Evolutionary conservation across 2,113 vertebrate species (phyloP), one percentile per base, ranked within the genome.

Genomic region (Ramphastos sulfuratus): DNA sequence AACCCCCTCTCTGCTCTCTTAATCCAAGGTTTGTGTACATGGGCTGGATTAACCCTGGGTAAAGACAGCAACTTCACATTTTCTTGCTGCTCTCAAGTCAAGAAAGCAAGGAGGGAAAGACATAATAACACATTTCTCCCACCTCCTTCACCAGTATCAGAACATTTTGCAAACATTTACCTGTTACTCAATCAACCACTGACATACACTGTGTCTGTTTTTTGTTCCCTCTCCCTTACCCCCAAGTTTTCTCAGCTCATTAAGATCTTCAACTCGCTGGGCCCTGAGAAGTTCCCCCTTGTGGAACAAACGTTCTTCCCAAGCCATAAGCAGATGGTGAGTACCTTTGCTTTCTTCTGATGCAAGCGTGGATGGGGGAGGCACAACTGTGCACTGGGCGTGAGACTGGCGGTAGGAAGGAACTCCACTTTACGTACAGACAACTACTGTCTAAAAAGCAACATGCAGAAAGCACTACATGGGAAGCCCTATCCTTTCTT

Each of bases 201-300:
- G 82, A 94, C 16, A 76, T 60, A 14, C 15, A 35, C 50, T 74
- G 16, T 93, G 8, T 94, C 77, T 83, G 73, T 89, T 96, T 95
- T 97, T 73, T 94, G 46, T 96, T 90, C 3, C 76, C 48, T 0
- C 6, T 59, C 60, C 48, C 76, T 50, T 42, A 52, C 12, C 13
- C 80, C 94, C 65, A 98, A 99, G 99, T 99, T 99, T 95, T 99
- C 99, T 85, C 99, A 99, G 67, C 99, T 99, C 97, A 99, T 99
- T 95, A 99, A 99, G 96, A 98, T 99, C 96, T 99, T 99, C 98
- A 98, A 98, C 74, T 97, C 97, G 2, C 89, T 99, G 91, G 99
- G 98, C 44, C 98, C 98, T 7, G 99, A 99, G 97, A 99, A 99
- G 94, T 99, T 99, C 81, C 99, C 99, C 12, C 98, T 99, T 16